Evolutionary conservation across 2,797 vertebrate genomes (phyloP).

Genomic region (Centropyge bicolor): DNA sequence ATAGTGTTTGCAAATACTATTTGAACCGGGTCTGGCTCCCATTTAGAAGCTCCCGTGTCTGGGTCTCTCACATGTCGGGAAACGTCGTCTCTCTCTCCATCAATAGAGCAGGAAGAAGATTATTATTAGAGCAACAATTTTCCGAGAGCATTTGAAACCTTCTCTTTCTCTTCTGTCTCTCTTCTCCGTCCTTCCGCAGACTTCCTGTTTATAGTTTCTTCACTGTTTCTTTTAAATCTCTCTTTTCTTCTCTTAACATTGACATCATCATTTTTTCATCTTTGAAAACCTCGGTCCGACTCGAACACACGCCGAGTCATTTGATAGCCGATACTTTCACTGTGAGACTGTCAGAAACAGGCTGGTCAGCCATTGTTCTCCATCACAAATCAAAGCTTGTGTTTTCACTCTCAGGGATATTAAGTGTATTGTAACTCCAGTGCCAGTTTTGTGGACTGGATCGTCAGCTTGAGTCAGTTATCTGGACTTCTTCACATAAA

Average conservation of each 20-base stretch:
- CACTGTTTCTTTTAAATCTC: neutral
- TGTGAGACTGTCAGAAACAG: conserved; percentile 50
- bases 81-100: conserved; percentile 66
- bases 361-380: conserved; percentile 38
- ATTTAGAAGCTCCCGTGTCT: conserved; percentile 63
- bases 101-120: conserved; percentile 64
- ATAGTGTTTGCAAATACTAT: conserved; percentile 50
- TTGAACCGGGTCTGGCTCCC: conserved; percentile 56
- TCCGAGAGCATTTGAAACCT: conserved; percentile 64
- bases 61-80: conserved; percentile 57
- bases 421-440: neutral
- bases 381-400: conserved; percentile 29
- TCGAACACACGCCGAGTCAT: conserved; percentile 26
- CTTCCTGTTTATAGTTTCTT: conserved; percentile 53
- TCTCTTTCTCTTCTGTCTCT: conserved; percentile 26
- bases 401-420: conserved; percentile 1
- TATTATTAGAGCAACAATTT: conserved; percentile 72
- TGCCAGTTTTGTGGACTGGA: neutral
- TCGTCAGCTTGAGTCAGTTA: neutral
- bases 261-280: conserved; percentile 37
- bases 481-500: neutral
- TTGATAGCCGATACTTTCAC: conserved; percentile 68
- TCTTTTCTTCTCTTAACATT: conserved; percentile 7
- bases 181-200: conserved; percentile 41
- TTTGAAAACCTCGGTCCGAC: conserved; percentile 8